Percentiles rank a stretch among this genome's conserved stretches.
phyloP scores from a whole-genome alignment of 1,140 invertebrate species.

The Idris sp. region DNA sequence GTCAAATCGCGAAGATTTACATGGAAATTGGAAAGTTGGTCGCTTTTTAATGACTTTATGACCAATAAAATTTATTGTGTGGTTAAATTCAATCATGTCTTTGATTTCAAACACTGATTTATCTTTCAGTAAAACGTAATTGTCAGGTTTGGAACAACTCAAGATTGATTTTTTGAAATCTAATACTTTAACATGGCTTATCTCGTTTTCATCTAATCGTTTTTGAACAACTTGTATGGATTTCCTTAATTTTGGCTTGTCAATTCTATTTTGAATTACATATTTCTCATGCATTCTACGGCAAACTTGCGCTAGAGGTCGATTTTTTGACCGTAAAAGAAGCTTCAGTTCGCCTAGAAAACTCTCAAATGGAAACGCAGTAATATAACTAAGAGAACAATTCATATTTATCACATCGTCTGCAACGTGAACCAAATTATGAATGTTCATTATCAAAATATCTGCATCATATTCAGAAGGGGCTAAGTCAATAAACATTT shows the following conservation, averaged over 20 bases:
- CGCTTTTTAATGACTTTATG: slow-evolving; percentile 12
- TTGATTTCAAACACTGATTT: slow-evolving; percentile 28
- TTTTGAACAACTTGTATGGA: not conserved
- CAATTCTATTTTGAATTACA: slow-evolving; percentile 8
- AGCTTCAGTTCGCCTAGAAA: slow-evolving; percentile 34
- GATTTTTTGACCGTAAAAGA: slow-evolving; percentile 27
- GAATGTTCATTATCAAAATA: slow-evolving; percentile 31
- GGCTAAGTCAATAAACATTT: slow-evolving; percentile 12
- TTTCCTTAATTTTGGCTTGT: slow-evolving; percentile 9
- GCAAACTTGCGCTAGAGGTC: slow-evolving; percentile 30
- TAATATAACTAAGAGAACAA: slow-evolving; percentile 17
- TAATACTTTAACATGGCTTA: slow-evolving; percentile 20
- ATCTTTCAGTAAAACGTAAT: slow-evolving; percentile 30
- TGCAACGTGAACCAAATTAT: slow-evolving; percentile 38
- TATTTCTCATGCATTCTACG: slow-evolving; percentile 33
- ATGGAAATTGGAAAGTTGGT: slow-evolving; percentile 25
- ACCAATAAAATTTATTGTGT: slow-evolving; percentile 16
- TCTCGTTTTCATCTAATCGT: slow-evolving; percentile 4
- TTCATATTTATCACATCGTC: slow-evolving; percentile 37
- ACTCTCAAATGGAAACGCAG: slow-evolving; percentile 46
- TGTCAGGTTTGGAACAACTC: slow-evolving; percentile 18
- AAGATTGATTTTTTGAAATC: slow-evolving; percentile 9
- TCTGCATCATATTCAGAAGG: slow-evolving; percentile 7
- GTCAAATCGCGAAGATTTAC: slow-evolving; percentile 18
- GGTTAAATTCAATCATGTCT: slow-evolving; percentile 17